Percentiles rank a stretch among this genome's conserved stretches.
Evolutionary conservation across 1,140 invertebrate species (phyloP).

Genomic region (Spodoptera litura): DNA sequence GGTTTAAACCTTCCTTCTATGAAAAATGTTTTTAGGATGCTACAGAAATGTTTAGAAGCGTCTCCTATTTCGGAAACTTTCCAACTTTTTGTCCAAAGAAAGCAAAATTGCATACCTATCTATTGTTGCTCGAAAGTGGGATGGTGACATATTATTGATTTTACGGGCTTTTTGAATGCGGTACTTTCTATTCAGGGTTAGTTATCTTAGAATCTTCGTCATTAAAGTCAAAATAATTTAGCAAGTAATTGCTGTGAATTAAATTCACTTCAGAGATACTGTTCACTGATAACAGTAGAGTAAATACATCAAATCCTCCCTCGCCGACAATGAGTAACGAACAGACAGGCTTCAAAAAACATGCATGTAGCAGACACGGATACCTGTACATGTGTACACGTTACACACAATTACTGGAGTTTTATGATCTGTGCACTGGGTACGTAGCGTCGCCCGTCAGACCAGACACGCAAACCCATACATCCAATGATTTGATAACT

Average conservation of each 20-base stretch:
- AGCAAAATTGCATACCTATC: slow-evolving; percentile 17
- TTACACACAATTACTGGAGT: slow-evolving; percentile 44
- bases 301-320: slow-evolving; percentile 14
- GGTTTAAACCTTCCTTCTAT: slow-evolving; percentile 9
- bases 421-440: slow-evolving; percentile 37
- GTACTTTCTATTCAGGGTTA: neutral
- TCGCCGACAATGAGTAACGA: neutral
- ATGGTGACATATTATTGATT: slow-evolving; percentile 10
- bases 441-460: slow-evolving; percentile 47
- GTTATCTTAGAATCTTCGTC: neutral
- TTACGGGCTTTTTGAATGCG: neutral
- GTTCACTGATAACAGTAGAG: neutral
- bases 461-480: slow-evolving; percentile 59
- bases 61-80: neutral
- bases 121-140: slow-evolving; percentile 4
- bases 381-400: slow-evolving; percentile 27
- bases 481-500: slow-evolving; percentile 66
- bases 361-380: slow-evolving; percentile 41
- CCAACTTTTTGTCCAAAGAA: neutral
- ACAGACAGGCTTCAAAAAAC: slow-evolving; percentile 29
- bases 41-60: slow-evolving; percentile 8
- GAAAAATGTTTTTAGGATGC: slow-evolving; percentile 5
- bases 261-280: too few species aligned
- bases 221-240: too few species aligned
- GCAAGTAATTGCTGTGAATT: too few species aligned